Conservation (phyloP, 2,113 vertebrate genomes). For the Fulmarus glacialis region DNA sequence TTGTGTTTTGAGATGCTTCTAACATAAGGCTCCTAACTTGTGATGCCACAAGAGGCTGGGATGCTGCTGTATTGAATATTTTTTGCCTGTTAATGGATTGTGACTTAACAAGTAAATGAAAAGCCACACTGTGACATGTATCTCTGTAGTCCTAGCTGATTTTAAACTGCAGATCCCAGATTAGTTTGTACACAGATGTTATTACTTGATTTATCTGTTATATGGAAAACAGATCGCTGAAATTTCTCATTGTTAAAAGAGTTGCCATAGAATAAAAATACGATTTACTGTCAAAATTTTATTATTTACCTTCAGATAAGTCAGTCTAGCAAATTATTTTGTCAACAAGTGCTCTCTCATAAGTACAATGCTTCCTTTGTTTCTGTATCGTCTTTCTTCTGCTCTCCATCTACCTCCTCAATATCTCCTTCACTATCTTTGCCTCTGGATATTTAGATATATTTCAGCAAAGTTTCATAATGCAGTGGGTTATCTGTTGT, state of each 20-base stretch:
- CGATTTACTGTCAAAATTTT: neutral
- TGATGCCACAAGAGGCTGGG: neutral
- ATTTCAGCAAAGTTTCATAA: neutral
- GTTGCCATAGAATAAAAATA: neutral
- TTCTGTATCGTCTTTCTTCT: neutral
- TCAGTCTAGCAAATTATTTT: neutral
- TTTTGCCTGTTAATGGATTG: neutral
- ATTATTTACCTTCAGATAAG: neutral
- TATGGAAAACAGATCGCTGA: neutral
- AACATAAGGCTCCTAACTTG: neutral
- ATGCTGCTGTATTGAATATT: neutral
- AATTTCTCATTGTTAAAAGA: neutral
- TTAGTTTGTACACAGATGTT: neutral
- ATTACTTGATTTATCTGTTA: neutral
- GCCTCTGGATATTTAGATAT: neutral
- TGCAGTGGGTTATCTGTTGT: neutral
- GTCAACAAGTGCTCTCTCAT: neutral
- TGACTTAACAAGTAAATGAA: neutral
- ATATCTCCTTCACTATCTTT: neutral
- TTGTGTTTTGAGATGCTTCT: neutral
- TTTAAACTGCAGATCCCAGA: neutral
- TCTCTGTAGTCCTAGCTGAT: neutral
- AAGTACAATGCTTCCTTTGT: neutral
- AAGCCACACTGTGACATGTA: neutral
- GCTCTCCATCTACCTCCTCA: neutral